phyloP scores from a whole-genome alignment of 92 coral and sea anemone genomes.

The Ricordea florida region DNA sequence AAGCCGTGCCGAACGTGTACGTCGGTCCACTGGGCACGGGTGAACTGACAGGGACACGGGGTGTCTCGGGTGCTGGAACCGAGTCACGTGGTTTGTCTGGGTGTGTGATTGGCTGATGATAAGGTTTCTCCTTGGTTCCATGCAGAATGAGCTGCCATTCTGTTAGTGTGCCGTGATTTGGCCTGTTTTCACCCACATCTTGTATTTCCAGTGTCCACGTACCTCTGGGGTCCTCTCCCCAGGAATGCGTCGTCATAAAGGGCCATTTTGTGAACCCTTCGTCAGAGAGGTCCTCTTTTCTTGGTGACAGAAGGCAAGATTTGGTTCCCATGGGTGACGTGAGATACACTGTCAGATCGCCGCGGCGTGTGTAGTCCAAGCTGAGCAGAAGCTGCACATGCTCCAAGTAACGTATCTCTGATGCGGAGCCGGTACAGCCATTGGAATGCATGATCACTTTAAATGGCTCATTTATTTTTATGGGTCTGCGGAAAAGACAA shows the following conservation, averaged over 20 bases:
- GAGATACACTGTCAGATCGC: constrained; percentile 88
- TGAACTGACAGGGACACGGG: constrained; percentile 28
- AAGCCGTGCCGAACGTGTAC: constrained; percentile 82
- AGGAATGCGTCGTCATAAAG: constrained; percentile 98
- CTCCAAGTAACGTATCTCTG: constrained; percentile 90
- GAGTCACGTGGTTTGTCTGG: constrained; percentile 77
- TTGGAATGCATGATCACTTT: constrained; percentile 92
- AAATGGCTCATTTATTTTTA: constrained; percentile 72
- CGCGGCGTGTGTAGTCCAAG: constrained; percentile 91
- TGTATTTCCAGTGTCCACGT: constrained; percentile 95
- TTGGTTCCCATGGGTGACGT: constrained; percentile 99
- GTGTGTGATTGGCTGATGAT: constrained; percentile 78
- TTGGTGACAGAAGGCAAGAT: constrained; percentile 89
- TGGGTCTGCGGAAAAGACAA: constrained; percentile 60
- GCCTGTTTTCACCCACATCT: constrained; percentile 85
- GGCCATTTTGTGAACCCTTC: constrained; percentile 99
- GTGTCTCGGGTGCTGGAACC: constrained; percentile 75
- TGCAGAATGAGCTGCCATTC: constrained; percentile 97
- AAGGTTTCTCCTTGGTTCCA: constrained; percentile 93
- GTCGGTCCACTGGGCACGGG: constrained; percentile 88
- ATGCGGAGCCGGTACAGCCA: constrained; percentile 88
- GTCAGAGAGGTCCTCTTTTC: constrained; percentile 95
- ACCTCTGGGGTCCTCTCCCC: constrained; percentile 99
- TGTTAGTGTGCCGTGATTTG: constrained; percentile 84
- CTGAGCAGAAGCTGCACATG: constrained; percentile 94